Conservation (phyloP, 2,888 invertebrate species). For the Amphiduros pacificus region DNA sequence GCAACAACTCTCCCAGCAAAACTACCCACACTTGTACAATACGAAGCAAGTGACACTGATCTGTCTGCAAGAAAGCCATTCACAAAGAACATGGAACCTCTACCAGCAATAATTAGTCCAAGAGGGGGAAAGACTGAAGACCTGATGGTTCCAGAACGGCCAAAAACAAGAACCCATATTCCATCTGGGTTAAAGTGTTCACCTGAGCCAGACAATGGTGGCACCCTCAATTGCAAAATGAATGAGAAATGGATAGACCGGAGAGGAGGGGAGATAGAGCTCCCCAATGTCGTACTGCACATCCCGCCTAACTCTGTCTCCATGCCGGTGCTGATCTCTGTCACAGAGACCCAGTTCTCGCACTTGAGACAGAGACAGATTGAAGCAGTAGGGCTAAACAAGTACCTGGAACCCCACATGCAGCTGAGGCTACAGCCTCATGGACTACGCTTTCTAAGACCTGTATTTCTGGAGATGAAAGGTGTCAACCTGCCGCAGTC, state of each 20-base stretch:
- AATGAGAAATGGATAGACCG: conserved; percentile 15
- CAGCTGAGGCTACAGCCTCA: conserved; percentile 14
- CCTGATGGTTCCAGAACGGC: too few species aligned
- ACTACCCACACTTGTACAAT: background rate
- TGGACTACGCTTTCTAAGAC: conserved; percentile 10
- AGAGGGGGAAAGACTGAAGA: too few species aligned
- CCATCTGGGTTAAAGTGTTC: background rate
- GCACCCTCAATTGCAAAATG: background rate
- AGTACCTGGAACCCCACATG: conserved; percentile 4
- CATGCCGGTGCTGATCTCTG: conserved; percentile 6
- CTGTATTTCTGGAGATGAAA: conserved; percentile 13
- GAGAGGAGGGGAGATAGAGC: conserved; percentile 7
- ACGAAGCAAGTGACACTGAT: too few species aligned
- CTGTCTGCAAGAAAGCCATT: too few species aligned
- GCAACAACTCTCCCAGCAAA: background rate
- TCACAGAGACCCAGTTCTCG: conserved; percentile 10
- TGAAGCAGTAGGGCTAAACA: background rate
- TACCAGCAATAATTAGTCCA: too few species aligned
- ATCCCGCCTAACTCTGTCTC: conserved; percentile 13
- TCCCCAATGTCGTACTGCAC: conserved; percentile 8
- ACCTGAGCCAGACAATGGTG: background rate
- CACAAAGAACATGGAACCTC: too few species aligned
- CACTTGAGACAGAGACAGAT: conserved; percentile 6
- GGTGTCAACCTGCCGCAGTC: background rate
- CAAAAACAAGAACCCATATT: too few species aligned